Evolutionary conservation across 2,797 vertebrate genomes (phyloP), one percentile per base, ranked within the genome.

Genomic region (Lacerta agilis): DNA sequence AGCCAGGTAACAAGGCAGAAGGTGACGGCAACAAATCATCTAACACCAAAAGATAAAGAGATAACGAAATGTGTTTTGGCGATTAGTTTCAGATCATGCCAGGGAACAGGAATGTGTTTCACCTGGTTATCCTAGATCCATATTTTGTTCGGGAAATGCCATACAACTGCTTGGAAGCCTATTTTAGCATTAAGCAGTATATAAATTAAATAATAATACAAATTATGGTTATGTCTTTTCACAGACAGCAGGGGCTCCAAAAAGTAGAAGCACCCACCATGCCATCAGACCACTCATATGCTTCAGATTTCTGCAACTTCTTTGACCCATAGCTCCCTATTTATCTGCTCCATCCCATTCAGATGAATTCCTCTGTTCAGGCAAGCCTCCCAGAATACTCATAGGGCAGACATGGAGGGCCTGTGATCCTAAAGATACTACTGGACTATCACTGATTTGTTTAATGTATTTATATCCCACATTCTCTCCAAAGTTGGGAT

Each of bases 1-100:
- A 95, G 92, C 87, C 92, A 95, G 96, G 97, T 97, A 96, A 96
- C 96, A 96, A 96, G 92, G 90, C 92, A 96, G 94, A 96, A 93
- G 83, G 90, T 95, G 96, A 96, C 95, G 96, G 95, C 90, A 93
- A 92, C 33, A 91, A 88, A 95, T 94, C 69, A 95, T 94, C 76
- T 90, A 93, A 91, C 93, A 95, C 88, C 92, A 89, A 66, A 92
- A 95, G 94, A 96, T 92, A 33, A 95, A 90, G 90, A 96, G 94
- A 96, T 95, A 95, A 95, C 91, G 93, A 95, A 94, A 94, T 84
- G 80, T 73, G 8, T 87, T 66, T 33, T 88, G 90, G 90, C 93
- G 95, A 95, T 97, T 96, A 95, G 92, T 89, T 95, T 95, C 94
- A 94, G 8, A 92, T 93, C 80, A 66, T 89, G 90, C 92, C 92